Percentiles rank a stretch among this genome's conserved stretches.
These are phyloP conservation scores for Brachionus koreanus DNA, from an alignment of 1,140 invertebrate species.

Conservation along the genomic window DNA sequence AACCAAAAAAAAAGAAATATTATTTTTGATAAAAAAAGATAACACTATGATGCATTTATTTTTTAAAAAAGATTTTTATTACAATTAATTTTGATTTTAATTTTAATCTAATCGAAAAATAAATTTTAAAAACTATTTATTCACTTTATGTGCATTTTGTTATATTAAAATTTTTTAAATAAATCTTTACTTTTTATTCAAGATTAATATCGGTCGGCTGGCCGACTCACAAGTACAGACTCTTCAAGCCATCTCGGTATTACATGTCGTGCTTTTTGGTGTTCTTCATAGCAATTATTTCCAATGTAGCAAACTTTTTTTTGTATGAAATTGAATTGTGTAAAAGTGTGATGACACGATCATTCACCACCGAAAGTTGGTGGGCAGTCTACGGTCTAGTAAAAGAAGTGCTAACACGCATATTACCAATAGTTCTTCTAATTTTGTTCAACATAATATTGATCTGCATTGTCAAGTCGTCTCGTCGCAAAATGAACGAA, in stretches of 20 bases:
- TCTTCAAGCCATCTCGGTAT: slow-evolving; percentile 39
- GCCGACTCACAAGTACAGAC: slow-evolving; percentile 32
- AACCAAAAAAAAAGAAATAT: too few relatives aligned
- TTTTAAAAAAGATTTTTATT: too few relatives aligned
- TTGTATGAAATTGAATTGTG: slow-evolving; percentile 31
- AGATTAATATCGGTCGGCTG: slow-evolving; percentile 39
- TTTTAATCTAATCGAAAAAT: too few relatives aligned
- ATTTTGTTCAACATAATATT: slow-evolving; percentile 23
- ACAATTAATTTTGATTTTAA: too few relatives aligned
- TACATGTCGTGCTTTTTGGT: slow-evolving; percentile 34
- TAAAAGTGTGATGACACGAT: slow-evolving; percentile 11
- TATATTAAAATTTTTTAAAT: too few relatives aligned
- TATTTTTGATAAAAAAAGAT: too few relatives aligned
- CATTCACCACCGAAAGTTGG: slow-evolving; percentile 14
- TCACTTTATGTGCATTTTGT: too few relatives aligned
- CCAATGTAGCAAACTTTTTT: slow-evolving; percentile 31
- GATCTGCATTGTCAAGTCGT: slow-evolving; percentile 35
- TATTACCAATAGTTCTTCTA: slow-evolving; percentile 25
- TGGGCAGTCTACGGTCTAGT: slow-evolving; percentile 15
- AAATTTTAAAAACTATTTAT: too few relatives aligned
- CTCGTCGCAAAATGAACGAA: slow-evolving; percentile 30
- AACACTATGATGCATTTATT: too few relatives aligned
- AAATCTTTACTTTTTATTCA: too few relatives aligned
- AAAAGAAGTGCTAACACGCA: slow-evolving; percentile 20
- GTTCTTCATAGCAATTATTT: slow-evolving; percentile 1